phyloP scores from a whole-genome alignment of 2,113 vertebrate species.

The Cichladusa arquata region DNA sequence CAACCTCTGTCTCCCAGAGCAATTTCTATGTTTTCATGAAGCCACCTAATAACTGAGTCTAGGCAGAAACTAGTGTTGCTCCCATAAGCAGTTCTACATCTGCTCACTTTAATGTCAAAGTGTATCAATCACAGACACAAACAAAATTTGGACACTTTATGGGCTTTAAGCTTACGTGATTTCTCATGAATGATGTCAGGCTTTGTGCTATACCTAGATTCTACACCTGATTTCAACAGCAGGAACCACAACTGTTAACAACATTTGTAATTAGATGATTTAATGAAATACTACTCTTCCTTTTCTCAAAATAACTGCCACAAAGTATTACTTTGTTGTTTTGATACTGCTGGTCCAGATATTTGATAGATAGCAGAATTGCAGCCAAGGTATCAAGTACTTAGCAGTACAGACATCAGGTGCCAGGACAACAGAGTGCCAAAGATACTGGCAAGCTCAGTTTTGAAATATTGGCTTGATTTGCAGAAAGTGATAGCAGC shows the following conservation, averaged over 20 bases:
- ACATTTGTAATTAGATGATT: neutral
- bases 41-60: conserved; percentile 2
- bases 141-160: neutral
- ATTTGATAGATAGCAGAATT: neutral
- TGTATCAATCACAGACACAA: neutral
- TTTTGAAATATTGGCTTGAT: neutral
- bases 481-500: neutral
- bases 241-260: neutral
- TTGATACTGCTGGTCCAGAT: neutral
- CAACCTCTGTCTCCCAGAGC: neutral
- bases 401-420: neutral
- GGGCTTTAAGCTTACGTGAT: neutral
- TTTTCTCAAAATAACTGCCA: neutral
- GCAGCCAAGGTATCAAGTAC: conserved; percentile 32
- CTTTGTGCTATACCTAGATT: neutral
- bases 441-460: conserved; percentile 5
- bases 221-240: neutral
- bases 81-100: neutral
- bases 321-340: conserved; percentile 11
- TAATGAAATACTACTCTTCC: neutral
- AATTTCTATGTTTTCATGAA: neutral
- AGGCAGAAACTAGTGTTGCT: neutral
- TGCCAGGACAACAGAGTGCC: neutral
- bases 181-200: neutral
- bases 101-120: neutral